Evolutionary conservation across 2,797 vertebrate genomes (phyloP).

Genomic region (Diplodus sargus): DNA sequence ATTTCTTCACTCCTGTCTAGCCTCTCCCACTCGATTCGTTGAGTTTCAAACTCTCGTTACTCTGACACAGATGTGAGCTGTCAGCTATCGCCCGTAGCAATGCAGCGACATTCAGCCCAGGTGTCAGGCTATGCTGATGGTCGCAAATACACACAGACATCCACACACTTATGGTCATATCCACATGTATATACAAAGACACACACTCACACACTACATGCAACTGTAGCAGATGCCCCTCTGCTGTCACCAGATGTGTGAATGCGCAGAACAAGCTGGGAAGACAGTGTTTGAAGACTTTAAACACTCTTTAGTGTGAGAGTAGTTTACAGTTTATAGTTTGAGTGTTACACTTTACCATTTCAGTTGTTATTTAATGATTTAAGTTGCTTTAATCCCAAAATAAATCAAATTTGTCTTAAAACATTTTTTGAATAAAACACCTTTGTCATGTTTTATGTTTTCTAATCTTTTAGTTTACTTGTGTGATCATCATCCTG

Average conservation of each 20-base stretch:
- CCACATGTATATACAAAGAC: constrained; percentile 44
- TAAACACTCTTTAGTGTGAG: constrained; percentile 24
- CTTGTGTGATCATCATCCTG: not conserved
- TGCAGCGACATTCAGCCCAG: constrained; percentile 65
- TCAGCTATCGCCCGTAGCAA: constrained; percentile 58
- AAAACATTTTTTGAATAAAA: not conserved
- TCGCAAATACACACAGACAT: constrained; percentile 54
- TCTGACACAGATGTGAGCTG: constrained; percentile 65
- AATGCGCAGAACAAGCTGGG: constrained; percentile 37
- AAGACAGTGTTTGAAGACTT: constrained; percentile 35
- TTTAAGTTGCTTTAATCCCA: not conserved
- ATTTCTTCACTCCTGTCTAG: not conserved
- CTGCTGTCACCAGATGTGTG: constrained; percentile 67
- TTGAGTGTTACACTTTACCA: not conserved
- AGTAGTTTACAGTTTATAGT: no score
- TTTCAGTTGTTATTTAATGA: not conserved
- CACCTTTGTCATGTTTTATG: not conserved
- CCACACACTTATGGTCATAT: constrained; percentile 34
- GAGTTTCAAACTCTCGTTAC: constrained; percentile 49
- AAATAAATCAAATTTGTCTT: not conserved
- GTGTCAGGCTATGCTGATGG: constrained; percentile 60
- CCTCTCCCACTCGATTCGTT: constrained; percentile 11
- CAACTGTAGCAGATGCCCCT: constrained; percentile 68
- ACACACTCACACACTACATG: constrained; percentile 16
- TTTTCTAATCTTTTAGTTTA: not conserved